These are phyloP conservation scores for Peucedramus taeniatus DNA, from an alignment of 2,113 vertebrate species.

Conservation along the genomic window DNA sequence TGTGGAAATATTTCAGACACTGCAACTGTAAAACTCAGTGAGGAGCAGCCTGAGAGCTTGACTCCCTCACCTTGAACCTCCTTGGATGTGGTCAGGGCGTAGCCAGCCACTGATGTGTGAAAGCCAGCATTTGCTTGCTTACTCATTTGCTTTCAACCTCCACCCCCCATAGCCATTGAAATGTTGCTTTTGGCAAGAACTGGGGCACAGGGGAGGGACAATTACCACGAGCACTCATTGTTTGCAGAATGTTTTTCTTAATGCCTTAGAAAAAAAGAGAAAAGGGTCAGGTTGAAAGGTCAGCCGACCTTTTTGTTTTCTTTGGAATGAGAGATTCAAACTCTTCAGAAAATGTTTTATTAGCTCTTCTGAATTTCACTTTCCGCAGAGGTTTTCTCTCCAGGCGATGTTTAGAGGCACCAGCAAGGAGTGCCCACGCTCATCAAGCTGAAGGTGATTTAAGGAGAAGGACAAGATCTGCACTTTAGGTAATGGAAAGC, in stretches of 20 bases:
- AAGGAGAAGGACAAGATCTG: conserved; percentile 31
- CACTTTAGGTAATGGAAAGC: not conserved
- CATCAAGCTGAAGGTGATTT: conserved; percentile 48
- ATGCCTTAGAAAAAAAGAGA: conserved; percentile 58
- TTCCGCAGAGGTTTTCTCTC: conserved; percentile 53
- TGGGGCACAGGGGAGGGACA: conserved; percentile 63
- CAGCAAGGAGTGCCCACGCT: conserved; percentile 25
- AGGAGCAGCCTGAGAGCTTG: not conserved
- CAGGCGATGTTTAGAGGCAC: conserved; percentile 42
- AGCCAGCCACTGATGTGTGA: conserved; percentile 58
- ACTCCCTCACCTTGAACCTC: conserved; percentile 62
- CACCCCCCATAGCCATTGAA: conserved; percentile 65
- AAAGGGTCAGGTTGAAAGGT: conserved; percentile 65
- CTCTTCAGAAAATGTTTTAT: conserved; percentile 68
- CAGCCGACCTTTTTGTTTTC: conserved; percentile 68
- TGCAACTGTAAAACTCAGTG: not conserved
- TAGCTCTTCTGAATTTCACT: conserved; percentile 63
- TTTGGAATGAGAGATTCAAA: conserved; percentile 66
- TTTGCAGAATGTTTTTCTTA: conserved; percentile 73
- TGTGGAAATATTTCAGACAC: not conserved
- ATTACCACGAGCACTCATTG: conserved; percentile 67
- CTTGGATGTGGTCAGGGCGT: conserved; percentile 47
- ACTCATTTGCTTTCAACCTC: conserved; percentile 60
- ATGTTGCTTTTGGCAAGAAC: conserved; percentile 70
- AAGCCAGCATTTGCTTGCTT: conserved; percentile 61